A percentile compares a stretch with the other conserved stretches of the same genome.
phyloP scores from a whole-genome alignment of 1,140 invertebrate genomes.

The Bombus balteatus region DNA sequence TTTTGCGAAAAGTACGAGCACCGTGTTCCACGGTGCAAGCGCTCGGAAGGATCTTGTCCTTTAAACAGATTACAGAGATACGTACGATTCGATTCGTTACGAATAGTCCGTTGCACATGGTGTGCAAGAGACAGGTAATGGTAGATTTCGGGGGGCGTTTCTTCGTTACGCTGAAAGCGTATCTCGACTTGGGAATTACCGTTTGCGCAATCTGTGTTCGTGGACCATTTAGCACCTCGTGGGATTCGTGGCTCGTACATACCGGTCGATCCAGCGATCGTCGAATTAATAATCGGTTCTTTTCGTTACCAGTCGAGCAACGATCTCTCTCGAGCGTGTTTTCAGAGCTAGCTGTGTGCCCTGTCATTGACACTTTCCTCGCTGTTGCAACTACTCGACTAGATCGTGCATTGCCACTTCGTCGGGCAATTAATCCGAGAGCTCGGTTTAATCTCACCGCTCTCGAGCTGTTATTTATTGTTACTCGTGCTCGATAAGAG shows the following conservation, averaged over 20 bases:
- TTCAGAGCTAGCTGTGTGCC: not conserved
- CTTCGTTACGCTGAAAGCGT: not conserved
- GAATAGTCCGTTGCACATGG: too few relatives aligned
- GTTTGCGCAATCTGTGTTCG: not conserved
- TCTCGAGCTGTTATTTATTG: slow-evolving; percentile 38
- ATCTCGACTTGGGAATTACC: not conserved
- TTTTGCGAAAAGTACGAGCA: not conserved
- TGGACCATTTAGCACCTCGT: not conserved
- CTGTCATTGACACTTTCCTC: slow-evolving; percentile 26
- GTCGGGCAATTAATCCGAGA: slow-evolving; percentile 37
- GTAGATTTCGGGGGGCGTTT: not conserved
- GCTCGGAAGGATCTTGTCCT: not conserved
- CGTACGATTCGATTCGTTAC: not conserved
- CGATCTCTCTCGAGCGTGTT: not conserved
- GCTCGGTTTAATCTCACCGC: slow-evolving; percentile 26
- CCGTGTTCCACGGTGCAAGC: not conserved
- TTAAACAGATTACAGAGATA: not conserved
- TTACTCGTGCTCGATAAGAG: slow-evolving; percentile 26
- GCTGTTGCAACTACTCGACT: not conserved
- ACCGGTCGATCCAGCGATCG: not conserved
- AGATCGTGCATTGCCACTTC: slow-evolving; percentile 32
- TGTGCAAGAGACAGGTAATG: not conserved
- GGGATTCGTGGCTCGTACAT: slow-evolving; percentile 6
- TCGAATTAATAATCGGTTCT: slow-evolving; percentile 18
- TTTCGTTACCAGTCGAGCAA: not conserved